Evolutionary conservation across 2,888 invertebrate species (phyloP).

Genomic region (Bellardia pandia): DNA sequence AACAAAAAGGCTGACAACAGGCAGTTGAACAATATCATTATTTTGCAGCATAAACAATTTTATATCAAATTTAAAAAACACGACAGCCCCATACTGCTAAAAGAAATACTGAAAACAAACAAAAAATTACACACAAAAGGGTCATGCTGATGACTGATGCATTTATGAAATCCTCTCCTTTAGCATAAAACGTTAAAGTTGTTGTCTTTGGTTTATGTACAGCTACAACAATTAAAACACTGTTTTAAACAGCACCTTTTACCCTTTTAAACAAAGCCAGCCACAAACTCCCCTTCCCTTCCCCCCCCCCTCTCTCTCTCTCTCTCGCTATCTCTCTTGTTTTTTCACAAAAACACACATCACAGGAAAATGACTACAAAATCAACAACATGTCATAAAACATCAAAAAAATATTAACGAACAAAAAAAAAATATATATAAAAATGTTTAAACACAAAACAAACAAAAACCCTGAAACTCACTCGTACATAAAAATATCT

Average conservation of each 20-base stretch:
- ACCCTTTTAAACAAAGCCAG: constrained; percentile 26
- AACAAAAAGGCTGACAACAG: constrained; percentile 67
- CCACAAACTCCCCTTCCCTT: background rate
- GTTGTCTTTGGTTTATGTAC: constrained; percentile 47
- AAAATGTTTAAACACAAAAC: constrained; percentile 44
- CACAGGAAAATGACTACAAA: constrained; percentile 41
- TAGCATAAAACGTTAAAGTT: constrained; percentile 6
- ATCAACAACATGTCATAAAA: constrained; percentile 65
- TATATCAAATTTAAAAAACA: background rate
- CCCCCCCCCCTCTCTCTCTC: background rate
- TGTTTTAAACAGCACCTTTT: constrained; percentile 59
- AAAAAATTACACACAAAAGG: constrained; percentile 26
- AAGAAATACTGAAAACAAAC: background rate
- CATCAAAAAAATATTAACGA: constrained; percentile 37
- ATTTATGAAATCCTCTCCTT: constrained; percentile 52
- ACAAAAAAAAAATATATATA: background rate
- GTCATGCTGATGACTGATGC: constrained; percentile 64
- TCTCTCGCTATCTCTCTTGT: too few relatives aligned
- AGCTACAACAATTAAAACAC: constrained; percentile 61
- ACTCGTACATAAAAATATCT: constrained; percentile 20
- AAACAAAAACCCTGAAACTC: constrained; percentile 19
- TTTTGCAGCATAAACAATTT: constrained; percentile 68
- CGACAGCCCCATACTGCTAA: constrained; percentile 13
- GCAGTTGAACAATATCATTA: constrained; percentile 66
- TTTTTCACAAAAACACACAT: background rate